Conservation (phyloP, 2,113 vertebrate species). For the Tupaia chinensis region DNA sequence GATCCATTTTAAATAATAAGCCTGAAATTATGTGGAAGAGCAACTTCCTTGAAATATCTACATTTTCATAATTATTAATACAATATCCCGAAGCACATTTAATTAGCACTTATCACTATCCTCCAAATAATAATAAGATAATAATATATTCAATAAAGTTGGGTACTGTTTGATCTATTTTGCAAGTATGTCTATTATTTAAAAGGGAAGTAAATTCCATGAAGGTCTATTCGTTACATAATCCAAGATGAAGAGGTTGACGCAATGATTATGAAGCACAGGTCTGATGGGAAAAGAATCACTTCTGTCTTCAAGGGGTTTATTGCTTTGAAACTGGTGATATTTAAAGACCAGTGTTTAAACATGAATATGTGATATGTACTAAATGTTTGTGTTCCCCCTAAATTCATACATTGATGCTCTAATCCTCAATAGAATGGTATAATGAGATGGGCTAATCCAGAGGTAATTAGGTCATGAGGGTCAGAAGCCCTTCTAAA, state of each 20-base stretch:
- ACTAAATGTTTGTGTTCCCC: background rate
- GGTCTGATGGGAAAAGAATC: background rate
- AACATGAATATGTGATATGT: background rate
- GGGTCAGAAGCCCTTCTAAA: background rate
- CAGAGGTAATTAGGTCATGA: background rate
- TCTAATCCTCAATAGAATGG: background rate
- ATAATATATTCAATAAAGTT: slow-evolving; percentile 83
- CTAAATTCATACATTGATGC: background rate
- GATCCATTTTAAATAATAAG: slow-evolving; percentile 89
- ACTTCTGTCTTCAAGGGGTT: background rate
- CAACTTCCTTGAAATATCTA: slow-evolving; percentile 89
- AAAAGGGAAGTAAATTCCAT: slow-evolving; percentile 63
- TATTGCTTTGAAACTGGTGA: background rate
- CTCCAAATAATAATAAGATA: slow-evolving; percentile 85
- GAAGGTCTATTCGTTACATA: slow-evolving; percentile 56
- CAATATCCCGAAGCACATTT: slow-evolving; percentile 89
- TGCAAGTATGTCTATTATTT: slow-evolving; percentile 69
- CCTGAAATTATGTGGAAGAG: slow-evolving; percentile 85
- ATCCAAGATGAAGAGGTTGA: background rate
- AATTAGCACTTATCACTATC: slow-evolving; percentile 83
- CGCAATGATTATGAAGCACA: background rate
- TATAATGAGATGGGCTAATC: background rate
- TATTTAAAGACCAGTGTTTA: background rate
- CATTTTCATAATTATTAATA: slow-evolving; percentile 88
- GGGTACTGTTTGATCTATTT: slow-evolving; percentile 78